phyloP scores from a whole-genome alignment of 2,113 vertebrate species.

The Pollimyrus isidori region DNA sequence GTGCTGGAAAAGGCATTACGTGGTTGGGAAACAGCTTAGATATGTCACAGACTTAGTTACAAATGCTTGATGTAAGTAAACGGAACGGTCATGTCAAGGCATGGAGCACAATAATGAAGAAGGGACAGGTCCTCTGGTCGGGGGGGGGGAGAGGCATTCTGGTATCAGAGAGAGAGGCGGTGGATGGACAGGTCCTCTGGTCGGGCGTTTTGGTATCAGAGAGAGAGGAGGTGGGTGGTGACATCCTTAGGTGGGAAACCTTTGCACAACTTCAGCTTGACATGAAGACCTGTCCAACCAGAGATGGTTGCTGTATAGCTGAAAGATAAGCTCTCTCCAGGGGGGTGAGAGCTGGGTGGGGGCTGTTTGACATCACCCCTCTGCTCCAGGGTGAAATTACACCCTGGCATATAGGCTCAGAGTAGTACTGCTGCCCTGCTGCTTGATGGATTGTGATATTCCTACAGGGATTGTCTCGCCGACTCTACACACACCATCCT shows the following conservation, averaged over 20 bases:
- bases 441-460: neutral
- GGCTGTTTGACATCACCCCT: neutral
- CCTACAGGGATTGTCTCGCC: neutral
- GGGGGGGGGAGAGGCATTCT: neutral
- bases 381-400: neutral
- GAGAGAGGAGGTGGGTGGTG: neutral
- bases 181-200: neutral
- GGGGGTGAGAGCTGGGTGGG: neutral
- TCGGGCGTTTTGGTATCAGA: neutral
- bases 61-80: neutral
- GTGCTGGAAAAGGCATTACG: neutral
- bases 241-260: neutral
- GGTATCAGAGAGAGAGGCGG: neutral
- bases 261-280: neutral
- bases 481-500: neutral
- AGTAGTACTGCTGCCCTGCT: neutral
- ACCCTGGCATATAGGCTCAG: neutral
- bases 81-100: neutral
- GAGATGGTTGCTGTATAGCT: constrained; percentile 41
- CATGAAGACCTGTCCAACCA: constrained; percentile 16
- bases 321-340: constrained; percentile 1
- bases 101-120: neutral
- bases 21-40: neutral
- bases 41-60: neutral
- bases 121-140: neutral